Evolutionary conservation across 2,113 vertebrate species (phyloP).

Genomic region (Ailurus styani): DNA sequence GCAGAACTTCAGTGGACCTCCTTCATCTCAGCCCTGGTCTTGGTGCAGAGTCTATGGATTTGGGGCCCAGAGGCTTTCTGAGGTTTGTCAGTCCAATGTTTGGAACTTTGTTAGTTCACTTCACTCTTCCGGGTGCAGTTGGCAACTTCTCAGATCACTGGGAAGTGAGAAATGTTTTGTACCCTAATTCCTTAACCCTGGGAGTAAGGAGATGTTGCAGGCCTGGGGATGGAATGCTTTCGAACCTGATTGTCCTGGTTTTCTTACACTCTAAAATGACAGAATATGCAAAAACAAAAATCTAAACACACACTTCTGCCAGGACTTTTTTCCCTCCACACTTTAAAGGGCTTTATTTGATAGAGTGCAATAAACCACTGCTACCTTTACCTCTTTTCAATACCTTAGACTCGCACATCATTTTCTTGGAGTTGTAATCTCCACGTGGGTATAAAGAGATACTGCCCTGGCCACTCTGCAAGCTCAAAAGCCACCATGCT

Average conservation of each 20-base stretch:
- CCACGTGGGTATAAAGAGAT: neutral
- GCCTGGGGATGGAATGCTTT: neutral
- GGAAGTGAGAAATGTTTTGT: neutral
- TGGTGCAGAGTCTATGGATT: neutral
- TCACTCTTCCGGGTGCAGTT: neutral
- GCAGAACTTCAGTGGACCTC: neutral
- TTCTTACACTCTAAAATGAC: neutral
- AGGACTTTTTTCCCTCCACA: neutral
- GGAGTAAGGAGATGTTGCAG: neutral
- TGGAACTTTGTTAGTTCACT: neutral
- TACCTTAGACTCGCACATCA: neutral
- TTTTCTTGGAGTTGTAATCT: neutral
- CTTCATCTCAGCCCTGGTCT: neutral
- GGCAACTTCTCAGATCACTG: neutral
- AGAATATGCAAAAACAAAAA: neutral
- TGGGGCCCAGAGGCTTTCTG: neutral
- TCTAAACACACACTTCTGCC: neutral
- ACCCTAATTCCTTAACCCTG: neutral
- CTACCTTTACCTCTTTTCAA: neutral
- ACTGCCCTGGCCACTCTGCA: neutral
- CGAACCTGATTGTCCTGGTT: neutral
- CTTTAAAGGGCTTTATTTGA: neutral
- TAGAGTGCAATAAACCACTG: neutral
- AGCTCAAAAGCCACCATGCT: neutral
- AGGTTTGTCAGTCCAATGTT: neutral